A percentile compares a stretch with the other conserved stretches of the same genome.
Evolutionary conservation across 2,888 invertebrate species (phyloP).

Genomic region (Nomada hirtipes): DNA sequence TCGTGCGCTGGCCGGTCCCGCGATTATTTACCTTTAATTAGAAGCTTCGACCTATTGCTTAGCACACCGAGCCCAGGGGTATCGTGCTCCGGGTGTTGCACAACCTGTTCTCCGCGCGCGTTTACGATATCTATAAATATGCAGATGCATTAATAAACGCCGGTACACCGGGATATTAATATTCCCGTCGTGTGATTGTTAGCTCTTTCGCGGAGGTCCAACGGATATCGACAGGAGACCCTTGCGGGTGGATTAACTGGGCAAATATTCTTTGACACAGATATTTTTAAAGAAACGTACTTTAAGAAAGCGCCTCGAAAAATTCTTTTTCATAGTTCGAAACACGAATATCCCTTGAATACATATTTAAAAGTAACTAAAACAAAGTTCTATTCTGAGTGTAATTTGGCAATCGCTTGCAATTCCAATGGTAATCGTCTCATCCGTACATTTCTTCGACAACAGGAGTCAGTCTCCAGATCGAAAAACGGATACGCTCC

Average conservation of each 20-base stretch:
- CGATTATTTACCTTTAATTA: constrained; percentile 76
- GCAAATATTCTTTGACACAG: background rate
- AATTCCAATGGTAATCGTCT: background rate
- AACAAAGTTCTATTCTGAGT: too few species aligned
- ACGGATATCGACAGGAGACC: background rate
- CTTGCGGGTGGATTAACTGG: background rate
- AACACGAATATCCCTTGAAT: too few species aligned
- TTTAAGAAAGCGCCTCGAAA: too few species aligned
- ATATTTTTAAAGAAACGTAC: too few species aligned
- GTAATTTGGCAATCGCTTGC: background rate
- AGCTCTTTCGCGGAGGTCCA: background rate
- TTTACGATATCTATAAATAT: constrained; percentile 47
- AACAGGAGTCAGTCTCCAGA: background rate
- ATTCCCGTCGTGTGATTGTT: background rate
- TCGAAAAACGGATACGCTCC: background rate
- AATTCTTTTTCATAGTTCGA: too few species aligned
- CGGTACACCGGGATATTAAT: constrained; percentile 8
- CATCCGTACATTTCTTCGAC: background rate
- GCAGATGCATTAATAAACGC: constrained; percentile 44
- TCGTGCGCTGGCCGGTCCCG: constrained; percentile 56
- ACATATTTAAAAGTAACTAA: too few species aligned
- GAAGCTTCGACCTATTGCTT: constrained; percentile 72
- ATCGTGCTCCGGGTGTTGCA: constrained; percentile 45
- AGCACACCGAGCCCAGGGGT: constrained; percentile 51
- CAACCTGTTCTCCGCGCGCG: constrained; percentile 33